Base-by-base conservation (phyloP, 2,888 invertebrate genomes). In the Agrenia bidenticulata region DNA sequence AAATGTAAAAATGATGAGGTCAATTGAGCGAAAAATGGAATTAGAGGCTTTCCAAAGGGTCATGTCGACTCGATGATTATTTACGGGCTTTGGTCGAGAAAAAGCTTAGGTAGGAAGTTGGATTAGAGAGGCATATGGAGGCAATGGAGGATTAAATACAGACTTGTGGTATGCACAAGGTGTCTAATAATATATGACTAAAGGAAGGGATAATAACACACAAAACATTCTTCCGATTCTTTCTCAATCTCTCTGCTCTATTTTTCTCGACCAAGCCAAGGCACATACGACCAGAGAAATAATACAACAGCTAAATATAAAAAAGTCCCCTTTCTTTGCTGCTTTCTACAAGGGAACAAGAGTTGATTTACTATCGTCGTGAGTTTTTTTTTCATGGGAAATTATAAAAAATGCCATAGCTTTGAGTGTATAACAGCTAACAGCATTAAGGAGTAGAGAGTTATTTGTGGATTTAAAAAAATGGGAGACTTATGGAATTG, bases 11-110 rank as follows among this genome's bases (percentile, higher is more conserved):
- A 45, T 45, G 45, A 45, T 45, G 45, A 19, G 45, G 67, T 70
- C 67, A 70, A 70, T 67, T 70, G 67, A 61, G 70, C 56, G 63
- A 65, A 70, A 70, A 65, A 57, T 56, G 23, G 64, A 64, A 64
- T 69, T 69, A 66, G 42, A 63, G 54, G 45, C 5, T 45, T 45
- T 45, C 5, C 5, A 15, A 45, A 45, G 45, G 45, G n/a, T 45
- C 9, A 45, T 63, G 63, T 50, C 56, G 39, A 42, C 49, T 42
- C 26, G 26, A 41, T 26, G n/a, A 58, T 63, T 63, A 58, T 63
- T 63, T 57, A 55, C 62, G 55, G 56, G 62, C 24, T 62, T 53
- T 41, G 15, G 19, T 23, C 4, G 53, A 4, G 53, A 11, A 15
- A 53, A 32, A 32, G 32, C 32, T 32, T 32, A 32, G 32, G 4